phyloP scores from a whole-genome alignment of 2,113 vertebrate genomes.

The Benitochromis conjunctus region DNA sequence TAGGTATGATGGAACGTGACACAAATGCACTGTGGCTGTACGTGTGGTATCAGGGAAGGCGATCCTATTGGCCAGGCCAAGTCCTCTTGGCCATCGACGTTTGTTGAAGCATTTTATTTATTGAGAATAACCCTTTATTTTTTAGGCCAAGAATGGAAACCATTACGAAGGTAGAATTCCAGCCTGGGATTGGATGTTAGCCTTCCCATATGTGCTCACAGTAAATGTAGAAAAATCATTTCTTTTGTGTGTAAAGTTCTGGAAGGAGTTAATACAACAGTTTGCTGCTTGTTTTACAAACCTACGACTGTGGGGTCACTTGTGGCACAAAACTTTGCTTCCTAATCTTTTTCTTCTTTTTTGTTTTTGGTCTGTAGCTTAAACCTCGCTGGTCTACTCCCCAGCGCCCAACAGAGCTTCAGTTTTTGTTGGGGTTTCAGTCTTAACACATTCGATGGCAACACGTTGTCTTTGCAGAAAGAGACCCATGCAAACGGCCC shows the following conservation, averaged over 20 bases:
- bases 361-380: neutral
- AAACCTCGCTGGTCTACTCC: neutral
- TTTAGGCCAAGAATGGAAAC: neutral
- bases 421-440: neutral
- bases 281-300: neutral
- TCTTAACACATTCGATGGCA: neutral
- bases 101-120: neutral
- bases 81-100: neutral
- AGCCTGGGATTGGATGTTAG: neutral
- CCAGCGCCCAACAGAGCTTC: neutral
- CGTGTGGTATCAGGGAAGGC: accelerated
- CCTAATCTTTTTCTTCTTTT: neutral
- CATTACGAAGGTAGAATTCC: neutral
- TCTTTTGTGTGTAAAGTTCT: neutral
- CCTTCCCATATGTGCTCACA: neutral
- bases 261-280: accelerated
- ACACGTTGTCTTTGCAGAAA: neutral
- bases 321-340: neutral
- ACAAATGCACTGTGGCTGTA: neutral
- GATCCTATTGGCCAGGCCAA: neutral
- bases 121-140: neutral
- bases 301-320: neutral
- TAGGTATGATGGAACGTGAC: neutral
- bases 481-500: accelerated
- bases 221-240: neutral